Evolutionary conservation across 2,113 vertebrate species (phyloP).

Genomic region (Chascanopsetta lugubris): DNA sequence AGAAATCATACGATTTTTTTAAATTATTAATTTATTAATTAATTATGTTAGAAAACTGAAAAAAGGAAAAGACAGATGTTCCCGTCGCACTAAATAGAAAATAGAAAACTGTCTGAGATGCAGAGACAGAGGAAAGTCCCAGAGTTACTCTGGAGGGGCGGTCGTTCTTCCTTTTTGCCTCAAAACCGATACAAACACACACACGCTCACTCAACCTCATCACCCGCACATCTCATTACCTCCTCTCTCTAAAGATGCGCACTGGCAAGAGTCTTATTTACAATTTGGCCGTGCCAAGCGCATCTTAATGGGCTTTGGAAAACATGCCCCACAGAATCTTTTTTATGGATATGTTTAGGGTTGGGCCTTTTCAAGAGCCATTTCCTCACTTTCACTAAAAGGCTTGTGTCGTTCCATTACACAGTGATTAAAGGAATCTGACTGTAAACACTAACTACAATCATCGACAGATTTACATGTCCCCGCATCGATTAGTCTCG

Average conservation of each 20-base stretch:
- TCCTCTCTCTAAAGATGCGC: constrained; percentile 72
- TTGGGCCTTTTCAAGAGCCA: constrained; percentile 41
- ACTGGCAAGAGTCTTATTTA: constrained; percentile 69
- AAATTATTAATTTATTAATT: too few relatives aligned
- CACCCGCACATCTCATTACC: constrained; percentile 73
- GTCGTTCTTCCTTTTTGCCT: background rate
- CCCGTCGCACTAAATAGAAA: constrained; percentile 27
- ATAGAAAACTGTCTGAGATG: constrained; percentile 47
- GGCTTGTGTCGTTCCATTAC: constrained; percentile 51
- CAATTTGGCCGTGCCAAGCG: constrained; percentile 68
- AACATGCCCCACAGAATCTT: constrained; percentile 45
- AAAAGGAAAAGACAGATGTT: too few relatives aligned
- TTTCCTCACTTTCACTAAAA: constrained; percentile 50
- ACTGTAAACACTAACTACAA: constrained; percentile 19
- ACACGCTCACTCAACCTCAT: constrained; percentile 36
- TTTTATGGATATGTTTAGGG: constrained; percentile 54
- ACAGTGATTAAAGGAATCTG: constrained; percentile 57
- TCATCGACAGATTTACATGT: too few relatives aligned
- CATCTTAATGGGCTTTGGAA: constrained; percentile 65
- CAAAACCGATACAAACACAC: constrained; percentile 33
- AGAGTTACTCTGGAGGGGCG: background rate
- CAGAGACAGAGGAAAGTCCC: constrained; percentile 25
- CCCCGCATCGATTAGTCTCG: too few relatives aligned
- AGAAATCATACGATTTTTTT: too few relatives aligned
- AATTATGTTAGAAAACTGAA: too few relatives aligned